Evolutionary conservation across 1,140 invertebrate species (phyloP), one percentile per base, ranked within the genome.

Genomic region (Manduca sexta): DNA sequence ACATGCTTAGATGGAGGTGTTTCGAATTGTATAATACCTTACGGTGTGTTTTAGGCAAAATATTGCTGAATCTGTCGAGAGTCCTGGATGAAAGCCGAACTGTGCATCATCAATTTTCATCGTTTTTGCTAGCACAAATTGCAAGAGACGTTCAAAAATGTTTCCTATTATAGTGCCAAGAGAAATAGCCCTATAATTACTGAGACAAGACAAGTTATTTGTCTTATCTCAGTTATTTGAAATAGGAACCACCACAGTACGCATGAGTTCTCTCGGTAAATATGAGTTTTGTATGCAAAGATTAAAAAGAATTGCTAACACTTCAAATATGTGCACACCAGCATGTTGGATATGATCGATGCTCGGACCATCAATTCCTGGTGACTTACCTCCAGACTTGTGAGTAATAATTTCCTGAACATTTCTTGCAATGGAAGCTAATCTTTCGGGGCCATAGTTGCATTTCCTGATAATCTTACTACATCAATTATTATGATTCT

Each of bases 211-310:
- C 3, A 21, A 10, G n/a, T 26, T 11, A 2, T 17, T 17, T 3
- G 39, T 41, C 18, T 17, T 41, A n/a, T n/a, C n/a, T n/a, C n/a
- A n/a, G 39, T 41, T 41, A 11, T 41, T 41, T 8, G 18, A 3
- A 11, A 41, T 41, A n/a, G 17, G 39, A 10, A 41, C 39, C 14
- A 41, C 39, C 4, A n/a, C 18, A 7, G 39, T 41, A n/a, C 18
- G 16, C 39, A 41, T 41, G 2, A 41, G 10, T 18, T 18, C 17
- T 7, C 11, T 11, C 5, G 39, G 39, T 21, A 41, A n/a, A 13
- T 41, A 26, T 18, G 39, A 17, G 18, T 41, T 6, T 7, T 17
- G 8, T 2, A 41, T 17, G 12, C 39, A 41, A 5, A 41, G 11
- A 1, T 6, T 21, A 18, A 18, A 41, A n/a, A 41, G 18, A 10